These are phyloP conservation scores for Dufourea novaeangliae DNA, from an alignment of 1,140 invertebrate genomes.

Conservation along the genomic window DNA sequence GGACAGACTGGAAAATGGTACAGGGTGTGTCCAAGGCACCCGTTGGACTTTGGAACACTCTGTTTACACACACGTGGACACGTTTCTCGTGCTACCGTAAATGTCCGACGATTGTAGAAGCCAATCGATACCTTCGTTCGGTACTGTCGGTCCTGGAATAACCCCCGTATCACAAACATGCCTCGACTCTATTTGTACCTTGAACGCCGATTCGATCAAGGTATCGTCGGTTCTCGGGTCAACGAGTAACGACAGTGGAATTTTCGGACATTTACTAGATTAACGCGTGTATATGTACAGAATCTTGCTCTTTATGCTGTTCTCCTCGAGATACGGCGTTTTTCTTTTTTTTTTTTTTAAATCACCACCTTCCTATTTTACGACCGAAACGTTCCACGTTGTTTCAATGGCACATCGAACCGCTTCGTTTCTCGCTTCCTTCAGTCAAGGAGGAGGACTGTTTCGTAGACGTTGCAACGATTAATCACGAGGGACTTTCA, in stretches of 20 bases:
- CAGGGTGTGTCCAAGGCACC: constrained; percentile 2
- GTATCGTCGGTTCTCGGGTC: not conserved
- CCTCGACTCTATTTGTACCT: no score
- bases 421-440: constrained; percentile 1
- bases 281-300: not conserved
- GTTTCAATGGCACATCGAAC: constrained; percentile 7
- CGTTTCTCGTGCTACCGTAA: constrained; percentile 1
- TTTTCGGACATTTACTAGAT: constrained; percentile 11
- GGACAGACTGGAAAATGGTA: constrained; percentile 46
- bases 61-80: constrained; percentile 5
- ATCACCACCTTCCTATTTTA: no score
- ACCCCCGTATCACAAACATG: no score
- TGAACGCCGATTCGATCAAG: no score
- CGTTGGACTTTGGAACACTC: constrained; percentile 8
- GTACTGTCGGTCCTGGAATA: not conserved
- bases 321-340: no score
- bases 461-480: no score
- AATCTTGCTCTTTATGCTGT: no score
- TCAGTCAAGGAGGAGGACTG: not conserved
- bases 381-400: not conserved
- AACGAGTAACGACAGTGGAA: not conserved
- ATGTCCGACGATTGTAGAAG: constrained; percentile 1
- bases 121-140: no score
- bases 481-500: no score
- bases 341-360: no score